These are phyloP conservation scores for Leucopsar rothschildi DNA, from an alignment of 2,113 vertebrate genomes.

Conservation along the genomic window DNA sequence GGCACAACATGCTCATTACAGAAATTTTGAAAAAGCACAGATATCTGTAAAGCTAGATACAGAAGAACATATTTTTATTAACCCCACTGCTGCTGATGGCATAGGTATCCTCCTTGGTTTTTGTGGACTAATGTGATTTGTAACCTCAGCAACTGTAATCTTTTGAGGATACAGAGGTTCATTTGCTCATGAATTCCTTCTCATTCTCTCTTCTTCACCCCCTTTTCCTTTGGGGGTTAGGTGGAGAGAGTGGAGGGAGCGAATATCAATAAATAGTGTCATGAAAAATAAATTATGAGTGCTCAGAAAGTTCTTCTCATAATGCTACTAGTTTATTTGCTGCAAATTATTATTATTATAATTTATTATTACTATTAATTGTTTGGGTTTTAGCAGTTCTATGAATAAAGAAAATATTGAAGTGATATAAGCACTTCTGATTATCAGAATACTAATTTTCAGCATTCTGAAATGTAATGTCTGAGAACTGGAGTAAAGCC, in stretches of 20 bases:
- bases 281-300: not conserved
- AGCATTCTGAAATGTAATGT: not conserved
- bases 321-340: not conserved
- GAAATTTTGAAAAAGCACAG: conserved; percentile 58
- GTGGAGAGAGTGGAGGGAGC: accelerated
- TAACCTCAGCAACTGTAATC: not conserved
- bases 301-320: not conserved
- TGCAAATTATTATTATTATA: not conserved
- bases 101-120: not conserved
- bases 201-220: not conserved
- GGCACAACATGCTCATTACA: conserved; percentile 68
- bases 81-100: conserved; percentile 11
- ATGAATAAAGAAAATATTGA: not conserved
- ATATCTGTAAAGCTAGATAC: conserved; percentile 44
- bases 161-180: not conserved
- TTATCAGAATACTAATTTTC: not conserved
- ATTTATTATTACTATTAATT: not conserved
- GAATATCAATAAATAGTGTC: not conserved
- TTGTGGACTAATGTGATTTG: not conserved
- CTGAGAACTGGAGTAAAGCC: not conserved
- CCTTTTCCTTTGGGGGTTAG: not conserved
- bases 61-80: conserved; percentile 41
- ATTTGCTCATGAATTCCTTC: not conserved
- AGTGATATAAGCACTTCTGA: not conserved
- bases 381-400: not conserved